Base-by-base conservation (phyloP, 2,888 invertebrate genomes). In the Eulithis prunata region DNA sequence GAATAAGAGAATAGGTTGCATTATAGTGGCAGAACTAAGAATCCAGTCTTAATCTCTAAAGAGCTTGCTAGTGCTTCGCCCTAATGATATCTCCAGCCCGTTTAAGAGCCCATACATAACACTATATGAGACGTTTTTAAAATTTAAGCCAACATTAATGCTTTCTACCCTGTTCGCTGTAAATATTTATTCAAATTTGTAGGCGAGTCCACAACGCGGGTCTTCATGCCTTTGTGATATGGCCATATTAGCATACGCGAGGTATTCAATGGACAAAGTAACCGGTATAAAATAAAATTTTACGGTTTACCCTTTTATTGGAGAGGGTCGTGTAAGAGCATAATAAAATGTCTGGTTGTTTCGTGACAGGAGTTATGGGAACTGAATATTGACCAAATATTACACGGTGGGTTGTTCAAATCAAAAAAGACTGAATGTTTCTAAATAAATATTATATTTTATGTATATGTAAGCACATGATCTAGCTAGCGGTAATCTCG, bases 121-220 rank as follows among this genome's bases (percentile, higher is more conserved):
- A 86, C 86, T 93, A 84, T 89, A 91, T 86, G 91, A 84, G 93
- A 93, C 92, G 83, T 92, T 93, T 93, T 93, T 90, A 88, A 89
- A 92, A 93, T 92, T 91, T 93, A 93, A 91, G 85, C 82, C 90
- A 87, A 88, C 90, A 79, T 83, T 91, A 91, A 91, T 91, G 93
- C 86, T 84, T 90, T 88, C 84, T 85, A 81, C 85, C 84, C 88
- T 85, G 89, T 88, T 89, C 87, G 88, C 88, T 86, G 89, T 91
- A 88, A 89, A 89, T 91, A 87, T 88, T 90, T 91, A 91, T 93
- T 90, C 84, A 90, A 91, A 93, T 91, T 90, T 89, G 88, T 90
- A 88, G 87, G 85, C 84, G 83, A 87, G 79, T 81, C 71, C 75
- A 90, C 89, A 88, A 87, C 87, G 83, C 82, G 74, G 78, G 80